Conservation (phyloP, 92 coral and sea anemone species). For the Zoanthus sansibaricus region DNA sequence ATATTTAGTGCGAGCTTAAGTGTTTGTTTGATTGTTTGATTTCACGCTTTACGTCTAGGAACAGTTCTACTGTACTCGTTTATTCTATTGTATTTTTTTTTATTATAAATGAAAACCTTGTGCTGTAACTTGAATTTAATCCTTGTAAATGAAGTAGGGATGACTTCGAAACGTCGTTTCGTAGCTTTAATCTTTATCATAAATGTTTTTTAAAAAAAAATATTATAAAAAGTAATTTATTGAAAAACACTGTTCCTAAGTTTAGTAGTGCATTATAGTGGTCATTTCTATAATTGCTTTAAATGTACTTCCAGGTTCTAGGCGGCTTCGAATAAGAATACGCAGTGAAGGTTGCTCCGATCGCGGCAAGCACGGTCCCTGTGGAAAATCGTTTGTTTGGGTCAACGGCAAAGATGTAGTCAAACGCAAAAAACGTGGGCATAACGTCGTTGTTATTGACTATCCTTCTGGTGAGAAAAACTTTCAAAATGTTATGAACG, state of each 20-base stretch:
- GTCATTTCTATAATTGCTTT: neutral
- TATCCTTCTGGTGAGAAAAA: neutral
- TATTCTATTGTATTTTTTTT: no score
- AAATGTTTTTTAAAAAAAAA: no score
- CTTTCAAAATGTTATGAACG: no score
- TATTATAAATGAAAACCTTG: no score
- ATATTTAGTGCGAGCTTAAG: no score
- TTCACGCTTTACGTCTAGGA: no score
- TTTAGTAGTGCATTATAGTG: neutral
- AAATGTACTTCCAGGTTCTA: slow-evolving; percentile 2
- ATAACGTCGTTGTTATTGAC: slow-evolving; percentile 22
- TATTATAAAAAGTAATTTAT: no score
- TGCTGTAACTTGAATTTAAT: no score
- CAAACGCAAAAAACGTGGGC: slow-evolving; percentile 23
- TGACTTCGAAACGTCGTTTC: neutral
- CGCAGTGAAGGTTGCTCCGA: slow-evolving; percentile 33
- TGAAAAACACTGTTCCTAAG: neutral
- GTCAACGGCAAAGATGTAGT: slow-evolving; percentile 36
- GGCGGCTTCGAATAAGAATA: slow-evolving; percentile 29
- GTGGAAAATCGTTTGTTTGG: slow-evolving; percentile 32
- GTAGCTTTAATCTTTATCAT: neutral
- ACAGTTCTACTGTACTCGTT: no score
- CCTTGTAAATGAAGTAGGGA: neutral
- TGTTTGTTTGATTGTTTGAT: no score
- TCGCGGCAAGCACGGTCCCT: slow-evolving; percentile 11